Evolutionary conservation across 2,888 invertebrate genomes (phyloP).

Genomic region (Agriopis aurantiaria): DNA sequence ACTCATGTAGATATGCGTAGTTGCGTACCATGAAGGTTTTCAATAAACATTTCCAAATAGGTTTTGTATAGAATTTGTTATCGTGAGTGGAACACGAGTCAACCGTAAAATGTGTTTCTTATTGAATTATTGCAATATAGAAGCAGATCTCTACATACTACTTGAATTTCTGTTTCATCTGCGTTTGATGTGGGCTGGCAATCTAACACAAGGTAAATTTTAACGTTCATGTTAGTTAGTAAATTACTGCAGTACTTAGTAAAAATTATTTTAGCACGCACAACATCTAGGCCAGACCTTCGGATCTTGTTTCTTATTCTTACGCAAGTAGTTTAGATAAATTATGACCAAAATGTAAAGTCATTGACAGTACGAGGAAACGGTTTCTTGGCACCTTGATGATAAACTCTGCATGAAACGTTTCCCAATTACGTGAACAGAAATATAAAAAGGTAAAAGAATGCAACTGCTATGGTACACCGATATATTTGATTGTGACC

Average conservation of each 20-base stretch:
- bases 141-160: slow-evolving; percentile 10
- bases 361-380: slow-evolving; percentile 3
- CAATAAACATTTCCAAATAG: slow-evolving; percentile 13
- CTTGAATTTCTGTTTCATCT: slow-evolving; percentile 25
- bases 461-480: background rate
- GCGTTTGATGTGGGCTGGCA: slow-evolving; percentile 13
- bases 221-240: slow-evolving; percentile 13
- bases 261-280: slow-evolving; percentile 16
- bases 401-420: background rate
- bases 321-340: background rate
- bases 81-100: slow-evolving; percentile 22
- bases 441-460: slow-evolving; percentile 1
- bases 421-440: background rate
- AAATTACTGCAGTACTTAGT: slow-evolving; percentile 11
- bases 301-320: background rate
- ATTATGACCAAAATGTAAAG: background rate
- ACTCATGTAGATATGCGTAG: background rate
- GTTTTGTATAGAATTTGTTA: slow-evolving; percentile 21
- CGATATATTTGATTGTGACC: background rate
- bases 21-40: background rate
- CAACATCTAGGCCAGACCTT: slow-evolving; percentile 4
- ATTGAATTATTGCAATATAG: slow-evolving; percentile 22
- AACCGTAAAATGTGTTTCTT: slow-evolving; percentile 25
- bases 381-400: background rate
- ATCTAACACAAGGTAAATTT: slow-evolving; percentile 27